Base-by-base conservation (phyloP, 2,113 vertebrate species). In the Urocitellus parryii region DNA sequence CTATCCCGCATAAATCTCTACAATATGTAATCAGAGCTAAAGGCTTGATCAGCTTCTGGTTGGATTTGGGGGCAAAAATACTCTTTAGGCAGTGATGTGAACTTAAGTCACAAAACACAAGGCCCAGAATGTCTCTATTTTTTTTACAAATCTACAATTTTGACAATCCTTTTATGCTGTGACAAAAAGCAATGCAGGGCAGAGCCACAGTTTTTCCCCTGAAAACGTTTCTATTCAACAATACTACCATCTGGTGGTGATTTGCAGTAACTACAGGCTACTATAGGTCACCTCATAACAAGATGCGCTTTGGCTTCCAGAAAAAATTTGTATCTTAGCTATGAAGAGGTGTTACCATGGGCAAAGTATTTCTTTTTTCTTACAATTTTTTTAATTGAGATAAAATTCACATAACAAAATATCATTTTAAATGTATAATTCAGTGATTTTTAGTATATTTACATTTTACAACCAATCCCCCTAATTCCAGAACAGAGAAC, bases 241-340 rank as follows among this genome's bases (percentile, higher is more conserved):
- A 91, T 63, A 94, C 73, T 80, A 77, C 96, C 97, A 96, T 32
- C 97, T 95, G 77, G 65, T 97, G 97, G 91, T 92, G 12, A 84
- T 20, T 14, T 13, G 17, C 39, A 58, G 27, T 45, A 90, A 88
- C 87, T 77, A 91, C 86, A 88, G n/a, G 34, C 29, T 61, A 80
- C 63, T 37, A 48, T 4, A 45, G 65, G 39, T 5, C 56, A 11
- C 63, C 90, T 51, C 24, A 39, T 0, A 10, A 86, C 8, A 77
- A 86, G 18, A 88, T 80, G 42, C 18, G 34, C 37, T n/a, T 67
- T 61, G 56, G 20, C 61, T 61, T 92, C 67, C 58, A 94, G 58
- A 95, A 90, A 83, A 3, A 24, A 8, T 70, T 82, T 83, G 5
- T 29, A 58, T 72, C 53, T 88, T 61, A 39, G 9, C 16, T 96